Base-by-base conservation (phyloP, 2,113 vertebrate genomes). In the Sylvietta virens region DNA sequence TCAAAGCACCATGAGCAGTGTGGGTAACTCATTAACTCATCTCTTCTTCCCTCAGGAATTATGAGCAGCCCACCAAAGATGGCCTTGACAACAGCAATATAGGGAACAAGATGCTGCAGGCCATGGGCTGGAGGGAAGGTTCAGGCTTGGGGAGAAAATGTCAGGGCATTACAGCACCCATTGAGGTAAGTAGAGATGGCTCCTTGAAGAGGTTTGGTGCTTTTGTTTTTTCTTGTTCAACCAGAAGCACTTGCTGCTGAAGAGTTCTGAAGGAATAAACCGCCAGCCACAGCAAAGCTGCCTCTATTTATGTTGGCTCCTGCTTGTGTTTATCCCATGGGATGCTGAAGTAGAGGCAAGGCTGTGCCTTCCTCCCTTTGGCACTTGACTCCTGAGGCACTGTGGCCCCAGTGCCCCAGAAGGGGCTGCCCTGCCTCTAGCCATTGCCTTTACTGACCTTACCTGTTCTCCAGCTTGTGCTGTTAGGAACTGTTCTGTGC, bases 121-220 rank as follows among this genome's bases (percentile, higher is more conserved):
- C 99, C 60, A 99, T 99, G 99, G 99, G 99, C 67, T 99, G 99
- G 99, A 98, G 99, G 94, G 99, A 99, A 98, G 99, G 99, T 23
- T 99, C 99, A 2, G 99, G 99, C 44, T 98, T 99, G 39, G 99
- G 99, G 35, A 98, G 99, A 58, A 99, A 99, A 92, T 99, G 99
- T 82, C 99, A 99, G 95, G 99, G 99, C 91, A 99, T 99, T 95
- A 99, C 99, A 7, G 97, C 99, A 54, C 99, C 99, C 56, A 99
- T 99, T 70, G 98, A 99, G 98, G 99, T 99, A 95, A 97, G 98
- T 30, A 33, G 18, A 7, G 19, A 1, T 70, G n/a, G 54, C 70
- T 66, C 18, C 18, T 33, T 47, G 3, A 12, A 23, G 19, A 37
- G 7, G 10, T 50, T 48, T 33, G 10, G 22, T 85, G 37, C 47